A percentile compares a stretch with the other conserved stretches of the same genome.
Evolutionary conservation across 2,888 invertebrate species (phyloP).

Genomic region (Sphaerolaimus hirsutus): DNA sequence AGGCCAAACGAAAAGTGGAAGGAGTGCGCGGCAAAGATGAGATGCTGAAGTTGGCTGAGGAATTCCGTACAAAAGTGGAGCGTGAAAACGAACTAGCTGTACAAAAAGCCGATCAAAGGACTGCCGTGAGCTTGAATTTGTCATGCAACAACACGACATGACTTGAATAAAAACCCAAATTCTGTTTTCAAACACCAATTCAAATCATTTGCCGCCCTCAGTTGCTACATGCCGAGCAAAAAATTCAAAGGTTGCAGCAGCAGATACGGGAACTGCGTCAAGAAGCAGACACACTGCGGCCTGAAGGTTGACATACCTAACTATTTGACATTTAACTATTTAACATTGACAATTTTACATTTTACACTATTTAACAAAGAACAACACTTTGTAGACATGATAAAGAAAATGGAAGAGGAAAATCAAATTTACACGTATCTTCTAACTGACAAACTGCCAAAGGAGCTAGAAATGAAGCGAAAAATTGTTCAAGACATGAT

Average conservation of each 20-base stretch:
- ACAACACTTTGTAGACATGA: constrained; percentile 31
- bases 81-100: constrained; percentile 35
- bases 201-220: constrained; percentile 11
- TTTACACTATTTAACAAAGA: neutral
- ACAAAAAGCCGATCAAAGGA: constrained; percentile 38
- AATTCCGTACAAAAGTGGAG: constrained; percentile 37
- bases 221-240: constrained; percentile 34
- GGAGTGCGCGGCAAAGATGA: constrained; percentile 42
- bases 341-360: too few species aligned
- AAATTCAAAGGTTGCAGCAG: constrained; percentile 40
- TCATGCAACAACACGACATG: too few species aligned
- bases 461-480: constrained; percentile 41
- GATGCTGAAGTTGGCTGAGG: constrained; percentile 36
- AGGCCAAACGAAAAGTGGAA: constrained; percentile 33
- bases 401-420: constrained; percentile 50
- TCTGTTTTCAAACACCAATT: too few species aligned
- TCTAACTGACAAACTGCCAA: constrained; percentile 51
- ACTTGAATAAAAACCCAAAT: too few species aligned
- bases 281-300: constrained; percentile 37
- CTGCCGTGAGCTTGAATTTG: constrained; percentile 25
- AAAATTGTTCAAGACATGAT: constrained; percentile 45
- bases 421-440: constrained; percentile 48
- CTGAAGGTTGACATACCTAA: constrained; percentile 32
- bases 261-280: constrained; percentile 40
- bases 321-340: neutral